These are phyloP conservation scores for Cuniculus paca DNA, from an alignment of 2,797 vertebrate genomes.

Conservation along the genomic window DNA sequence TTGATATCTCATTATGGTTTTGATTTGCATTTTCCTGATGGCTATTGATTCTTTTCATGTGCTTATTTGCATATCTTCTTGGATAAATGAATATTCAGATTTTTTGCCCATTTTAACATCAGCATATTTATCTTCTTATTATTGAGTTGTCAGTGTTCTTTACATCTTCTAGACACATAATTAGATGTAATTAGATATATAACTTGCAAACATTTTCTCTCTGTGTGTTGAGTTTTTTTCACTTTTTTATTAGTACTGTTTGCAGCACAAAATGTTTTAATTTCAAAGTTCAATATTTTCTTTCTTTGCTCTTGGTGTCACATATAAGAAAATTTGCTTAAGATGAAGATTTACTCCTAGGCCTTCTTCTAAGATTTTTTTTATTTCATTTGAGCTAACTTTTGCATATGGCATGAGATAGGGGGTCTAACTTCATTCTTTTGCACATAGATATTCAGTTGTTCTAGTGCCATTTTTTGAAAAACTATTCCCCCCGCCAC, in stretches of 20 bases:
- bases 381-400: neutral
- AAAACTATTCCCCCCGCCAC: neutral
- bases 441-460: accelerated
- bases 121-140: slow-evolving; percentile 15
- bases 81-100: slow-evolving; percentile 7
- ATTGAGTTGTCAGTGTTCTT: slow-evolving; percentile 5
- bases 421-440: neutral
- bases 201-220: slow-evolving; percentile 29
- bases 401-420: neutral
- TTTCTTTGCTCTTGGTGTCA: neutral
- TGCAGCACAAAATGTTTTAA: neutral
- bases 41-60: neutral
- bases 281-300: neutral
- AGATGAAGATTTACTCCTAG: neutral
- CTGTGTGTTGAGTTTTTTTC: neutral
- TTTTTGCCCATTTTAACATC: slow-evolving; percentile 20
- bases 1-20: neutral
- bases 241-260: neutral
- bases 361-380: neutral
- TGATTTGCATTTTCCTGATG: neutral
- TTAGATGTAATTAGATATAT: slow-evolving; percentile 15
- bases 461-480: neutral
- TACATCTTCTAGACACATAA: neutral
- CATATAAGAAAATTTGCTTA: neutral
- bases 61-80: neutral